Conservation (phyloP, 1,140 invertebrate species). For the Pteromalus puparum region DNA sequence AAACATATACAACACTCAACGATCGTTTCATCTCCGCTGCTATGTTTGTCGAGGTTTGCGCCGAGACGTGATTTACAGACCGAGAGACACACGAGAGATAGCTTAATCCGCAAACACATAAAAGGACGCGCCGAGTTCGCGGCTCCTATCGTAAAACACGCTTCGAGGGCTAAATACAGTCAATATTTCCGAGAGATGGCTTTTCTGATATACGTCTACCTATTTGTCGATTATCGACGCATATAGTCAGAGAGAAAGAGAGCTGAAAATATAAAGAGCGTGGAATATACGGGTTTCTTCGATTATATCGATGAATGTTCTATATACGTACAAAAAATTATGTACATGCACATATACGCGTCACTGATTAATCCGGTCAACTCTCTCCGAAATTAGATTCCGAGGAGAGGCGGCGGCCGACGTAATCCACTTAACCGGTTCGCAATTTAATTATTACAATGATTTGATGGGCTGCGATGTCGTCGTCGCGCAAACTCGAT, state of each 20-base stretch:
- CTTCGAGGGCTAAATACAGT: slow-evolving; percentile 2
- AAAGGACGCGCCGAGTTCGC: slow-evolving; percentile 39
- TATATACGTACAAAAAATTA: not conserved
- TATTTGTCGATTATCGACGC: not conserved
- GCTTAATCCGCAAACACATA: slow-evolving; percentile 58
- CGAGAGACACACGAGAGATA: slow-evolving; percentile 45
- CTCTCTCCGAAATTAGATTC: not conserved
- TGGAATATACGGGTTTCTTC: too few relatives aligned
- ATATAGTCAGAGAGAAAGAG: too few relatives aligned
- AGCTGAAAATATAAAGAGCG: not conserved
- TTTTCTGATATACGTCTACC: not conserved
- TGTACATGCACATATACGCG: not conserved
- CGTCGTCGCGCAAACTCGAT: not conserved
- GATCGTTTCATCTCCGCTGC: slow-evolving; percentile 9
- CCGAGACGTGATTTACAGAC: slow-evolving; percentile 58
- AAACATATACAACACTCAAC: not conserved
- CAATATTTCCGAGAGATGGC: slow-evolving; percentile 26
- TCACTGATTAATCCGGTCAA: not conserved
- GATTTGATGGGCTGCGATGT: slow-evolving; percentile 12
- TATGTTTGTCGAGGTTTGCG: slow-evolving; percentile 29
- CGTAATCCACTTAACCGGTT: slow-evolving; percentile 21
- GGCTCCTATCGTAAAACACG: slow-evolving; percentile 34
- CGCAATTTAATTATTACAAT: slow-evolving; percentile 41
- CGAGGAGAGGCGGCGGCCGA: not conserved
- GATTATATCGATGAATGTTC: not conserved